These are phyloP conservation scores for Crocodylus rhombifer DNA, from an alignment of 2,797 vertebrate species.

Conservation along the genomic window DNA sequence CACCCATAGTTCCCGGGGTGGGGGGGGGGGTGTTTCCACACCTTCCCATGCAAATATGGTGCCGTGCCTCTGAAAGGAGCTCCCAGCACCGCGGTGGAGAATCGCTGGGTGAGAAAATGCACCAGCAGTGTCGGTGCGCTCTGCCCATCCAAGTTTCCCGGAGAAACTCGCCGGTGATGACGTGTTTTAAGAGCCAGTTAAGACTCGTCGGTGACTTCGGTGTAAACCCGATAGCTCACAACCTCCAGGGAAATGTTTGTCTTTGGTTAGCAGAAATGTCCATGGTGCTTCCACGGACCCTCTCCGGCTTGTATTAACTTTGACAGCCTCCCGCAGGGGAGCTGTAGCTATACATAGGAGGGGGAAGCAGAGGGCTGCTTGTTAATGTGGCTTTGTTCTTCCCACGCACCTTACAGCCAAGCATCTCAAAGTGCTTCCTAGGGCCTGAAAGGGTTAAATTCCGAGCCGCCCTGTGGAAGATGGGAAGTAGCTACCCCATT, in stretches of 20 bases:
- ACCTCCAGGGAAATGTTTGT: neutral
- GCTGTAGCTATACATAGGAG: neutral
- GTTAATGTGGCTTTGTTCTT: neutral
- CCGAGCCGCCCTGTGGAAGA: neutral
- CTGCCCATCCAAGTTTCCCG: neutral
- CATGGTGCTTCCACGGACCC: neutral
- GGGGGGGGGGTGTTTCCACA: neutral
- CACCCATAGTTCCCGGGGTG: neutral
- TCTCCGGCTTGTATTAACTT: accelerated
- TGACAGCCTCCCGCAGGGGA: neutral
- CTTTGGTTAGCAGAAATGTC: neutral
- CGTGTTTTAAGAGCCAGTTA: neutral
- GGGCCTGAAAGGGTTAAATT: accelerated
- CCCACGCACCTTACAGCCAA: neutral
- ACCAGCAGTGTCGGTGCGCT: neutral
- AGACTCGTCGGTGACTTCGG: neutral
- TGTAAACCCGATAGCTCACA: neutral
- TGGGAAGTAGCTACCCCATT: neutral
- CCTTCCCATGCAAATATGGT: no score
- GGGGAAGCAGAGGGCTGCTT: neutral
- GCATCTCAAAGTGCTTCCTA: neutral
- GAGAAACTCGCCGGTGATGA: neutral
- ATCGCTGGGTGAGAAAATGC: neutral
- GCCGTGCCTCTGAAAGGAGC: no score
- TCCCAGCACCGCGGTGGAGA: no score